These are phyloP conservation scores for Morinoia aosen DNA, from an alignment of 2,888 invertebrate genomes.

Conservation along the genomic window DNA sequence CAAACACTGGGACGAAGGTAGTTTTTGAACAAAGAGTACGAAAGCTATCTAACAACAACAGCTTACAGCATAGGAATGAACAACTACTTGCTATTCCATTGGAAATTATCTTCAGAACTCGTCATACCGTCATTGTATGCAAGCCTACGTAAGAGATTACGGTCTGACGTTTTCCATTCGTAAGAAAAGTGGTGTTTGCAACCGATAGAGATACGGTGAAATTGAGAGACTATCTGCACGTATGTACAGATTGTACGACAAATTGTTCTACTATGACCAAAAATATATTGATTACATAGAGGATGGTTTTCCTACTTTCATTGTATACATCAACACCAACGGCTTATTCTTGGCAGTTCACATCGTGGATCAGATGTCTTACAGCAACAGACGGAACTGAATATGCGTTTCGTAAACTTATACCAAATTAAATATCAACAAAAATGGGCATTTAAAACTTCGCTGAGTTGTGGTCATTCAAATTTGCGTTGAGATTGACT, in stretches of 20 bases:
- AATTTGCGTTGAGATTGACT: background rate
- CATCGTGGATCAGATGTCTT: background rate
- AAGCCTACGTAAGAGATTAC: background rate
- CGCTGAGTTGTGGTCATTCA: background rate
- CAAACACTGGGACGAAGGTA: background rate
- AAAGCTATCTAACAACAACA: slow-evolving; percentile 12
- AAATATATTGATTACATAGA: no score
- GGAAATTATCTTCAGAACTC: background rate
- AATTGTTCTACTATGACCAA: no score
- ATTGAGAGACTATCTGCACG: background rate
- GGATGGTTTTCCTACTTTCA: no score
- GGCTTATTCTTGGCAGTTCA: background rate
- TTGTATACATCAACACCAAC: no score
- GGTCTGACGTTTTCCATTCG: background rate
- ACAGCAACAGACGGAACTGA: background rate
- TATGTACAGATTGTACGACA: no score
- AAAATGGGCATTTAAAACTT: background rate
- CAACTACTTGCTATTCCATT: background rate
- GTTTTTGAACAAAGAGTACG: background rate
- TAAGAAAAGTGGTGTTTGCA: background rate
- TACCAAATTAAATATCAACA: background rate
- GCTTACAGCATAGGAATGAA: background rate
- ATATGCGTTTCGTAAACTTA: background rate
- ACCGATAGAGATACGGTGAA: background rate
- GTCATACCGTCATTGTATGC: background rate